Evolutionary conservation across 2,888 invertebrate genomes (phyloP).

Genomic region (Onthophagus sagittarius): DNA sequence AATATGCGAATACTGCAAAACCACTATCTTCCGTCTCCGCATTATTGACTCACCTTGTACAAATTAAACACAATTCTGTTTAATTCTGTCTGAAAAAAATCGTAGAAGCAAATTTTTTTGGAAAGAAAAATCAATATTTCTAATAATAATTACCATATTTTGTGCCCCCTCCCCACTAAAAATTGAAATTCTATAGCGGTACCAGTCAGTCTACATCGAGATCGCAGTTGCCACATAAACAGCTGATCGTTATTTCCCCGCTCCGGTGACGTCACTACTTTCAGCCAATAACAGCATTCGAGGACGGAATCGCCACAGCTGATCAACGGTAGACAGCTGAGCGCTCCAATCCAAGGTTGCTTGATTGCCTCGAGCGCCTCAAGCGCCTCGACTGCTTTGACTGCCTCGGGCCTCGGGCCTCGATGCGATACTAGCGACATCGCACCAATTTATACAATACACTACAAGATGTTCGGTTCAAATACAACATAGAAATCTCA

Average conservation of each 20-base stretch:
- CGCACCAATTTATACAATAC: background rate
- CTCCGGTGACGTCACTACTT: background rate
- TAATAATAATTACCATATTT: no score
- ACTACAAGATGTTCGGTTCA: no score
- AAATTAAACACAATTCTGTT: no score
- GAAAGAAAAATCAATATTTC: no score
- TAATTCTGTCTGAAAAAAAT: no score
- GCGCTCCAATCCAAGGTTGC: background rate
- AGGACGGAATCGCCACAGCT: background rate
- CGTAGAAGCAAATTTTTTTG: no score
- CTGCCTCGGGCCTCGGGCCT: background rate
- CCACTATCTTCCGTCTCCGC: no score
- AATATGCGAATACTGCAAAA: no score
- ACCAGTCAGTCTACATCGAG: background rate
- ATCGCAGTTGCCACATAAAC: background rate
- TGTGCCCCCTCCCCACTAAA: background rate
- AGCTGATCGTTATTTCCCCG: background rate
- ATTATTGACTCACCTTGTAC: no score
- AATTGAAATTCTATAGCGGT: background rate
- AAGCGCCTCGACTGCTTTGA: no score
- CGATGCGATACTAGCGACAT: background rate
- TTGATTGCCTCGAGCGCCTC: no score
- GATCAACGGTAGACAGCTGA: background rate
- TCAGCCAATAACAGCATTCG: background rate
- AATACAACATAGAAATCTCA: no score